Evolutionary conservation across 2,888 invertebrate genomes (phyloP), one percentile per base, ranked within the genome.

Genomic region (Emesis russula): DNA sequence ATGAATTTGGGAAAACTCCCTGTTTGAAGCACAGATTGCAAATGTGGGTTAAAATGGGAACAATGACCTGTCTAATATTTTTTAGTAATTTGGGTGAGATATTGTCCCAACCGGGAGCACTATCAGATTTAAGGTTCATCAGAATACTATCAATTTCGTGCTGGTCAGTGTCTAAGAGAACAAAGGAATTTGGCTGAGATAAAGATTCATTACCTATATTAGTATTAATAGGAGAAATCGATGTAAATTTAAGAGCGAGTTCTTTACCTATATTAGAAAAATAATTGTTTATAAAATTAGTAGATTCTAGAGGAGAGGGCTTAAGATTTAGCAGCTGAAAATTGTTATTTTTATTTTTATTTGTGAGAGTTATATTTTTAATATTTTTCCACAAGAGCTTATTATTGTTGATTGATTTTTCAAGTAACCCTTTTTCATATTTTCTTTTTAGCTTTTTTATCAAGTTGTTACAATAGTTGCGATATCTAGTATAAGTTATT

Each of bases 311-410:
- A 25, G 86, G 87, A 31, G 73, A 63, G 3, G 77, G 5, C n/a
- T 77, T 83, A 11, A 88, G 25, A 33, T 73, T 84, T 38, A 91
- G 58, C 44, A 91, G 74, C 63, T 81, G 75, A 58, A 58, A 44
- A 31, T 70, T 84, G 15, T 76, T n/a, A 9, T 33, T 18, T 74
- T 82, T 83, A 3, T 33, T 25, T 25, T 71, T 66, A 18, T 77
- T 85, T 25, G 38, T 74, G 31, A 81, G 31, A 44, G 85, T 85
- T n/a, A 91, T 85, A 11, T 66, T 83, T 66, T 91, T 91, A 11
- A 91, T 83, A 15, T 78, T 83, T 41, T 73, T 81, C 90, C 90
- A 91, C 6, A 91, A 63, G 1, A 66, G 33, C 74, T 85, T 87
- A 11, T 78, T 76, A 25, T 88, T 81, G 38, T 78, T 78, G 6